These are phyloP conservation scores for Diplazon laetatorius DNA, from an alignment of 2,888 invertebrate species.

Conservation along the genomic window DNA sequence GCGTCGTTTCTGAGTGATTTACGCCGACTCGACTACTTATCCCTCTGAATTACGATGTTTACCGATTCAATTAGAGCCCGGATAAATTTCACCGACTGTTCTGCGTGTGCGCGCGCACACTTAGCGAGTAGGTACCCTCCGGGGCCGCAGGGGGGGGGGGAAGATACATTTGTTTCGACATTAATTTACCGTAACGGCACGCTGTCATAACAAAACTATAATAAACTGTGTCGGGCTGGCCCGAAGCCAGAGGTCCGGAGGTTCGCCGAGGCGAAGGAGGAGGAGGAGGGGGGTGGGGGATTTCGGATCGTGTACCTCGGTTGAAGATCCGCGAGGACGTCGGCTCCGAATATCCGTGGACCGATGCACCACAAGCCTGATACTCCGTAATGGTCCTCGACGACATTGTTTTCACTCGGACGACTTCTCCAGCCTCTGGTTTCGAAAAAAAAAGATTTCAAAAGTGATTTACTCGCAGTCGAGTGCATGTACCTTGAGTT, in stretches of 20 bases:
- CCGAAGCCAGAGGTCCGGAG: constrained; percentile 61
- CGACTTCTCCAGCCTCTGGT: constrained; percentile 42
- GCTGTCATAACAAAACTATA: constrained; percentile 82
- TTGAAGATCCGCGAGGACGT: constrained; percentile 42
- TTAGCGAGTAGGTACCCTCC: constrained; percentile 21
- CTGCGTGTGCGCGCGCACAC: not conserved
- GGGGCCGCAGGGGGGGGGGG: constrained; percentile 21
- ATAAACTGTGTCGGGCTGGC: constrained; percentile 76
- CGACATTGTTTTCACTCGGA: constrained; percentile 65
- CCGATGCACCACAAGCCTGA: constrained; percentile 57
- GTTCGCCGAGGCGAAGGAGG: no score
- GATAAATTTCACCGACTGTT: constrained; percentile 53
- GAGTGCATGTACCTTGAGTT: constrained; percentile 33
- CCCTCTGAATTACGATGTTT: constrained; percentile 81
- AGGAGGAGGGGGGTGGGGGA: no score
- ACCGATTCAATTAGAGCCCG: constrained; percentile 81
- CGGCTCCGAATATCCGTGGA: constrained; percentile 36
- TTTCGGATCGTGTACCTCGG: constrained; percentile 50
- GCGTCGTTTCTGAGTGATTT: constrained; percentile 77
- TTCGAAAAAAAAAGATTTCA: constrained; percentile 28
- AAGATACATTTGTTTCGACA: constrained; percentile 81
- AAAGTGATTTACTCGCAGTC: constrained; percentile 51
- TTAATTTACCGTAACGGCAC: constrained; percentile 80
- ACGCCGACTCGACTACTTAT: constrained; percentile 78
- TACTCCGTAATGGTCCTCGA: constrained; percentile 72